Conservation (phyloP, 2,888 invertebrate genomes). For the Macroteleia sp. region DNA sequence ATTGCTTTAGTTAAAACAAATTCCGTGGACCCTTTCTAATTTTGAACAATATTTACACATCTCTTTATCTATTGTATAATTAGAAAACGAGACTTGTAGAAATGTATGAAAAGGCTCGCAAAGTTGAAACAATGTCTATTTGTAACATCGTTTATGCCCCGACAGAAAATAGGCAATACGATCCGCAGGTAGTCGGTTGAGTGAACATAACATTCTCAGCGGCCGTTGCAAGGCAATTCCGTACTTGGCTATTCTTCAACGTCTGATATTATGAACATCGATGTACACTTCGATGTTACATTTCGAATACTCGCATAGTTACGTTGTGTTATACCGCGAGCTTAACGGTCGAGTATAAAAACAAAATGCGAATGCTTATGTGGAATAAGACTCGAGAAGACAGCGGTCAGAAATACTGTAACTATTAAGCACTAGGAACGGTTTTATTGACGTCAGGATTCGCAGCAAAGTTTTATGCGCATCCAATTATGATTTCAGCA, state of each 20-base stretch:
- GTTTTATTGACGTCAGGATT: too few species aligned
- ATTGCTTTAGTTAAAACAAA: too few species aligned
- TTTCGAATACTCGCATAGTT: conserved; percentile 40
- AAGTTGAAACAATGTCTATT: conserved; percentile 14
- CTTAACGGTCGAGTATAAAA: conserved; percentile 33
- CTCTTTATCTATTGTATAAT: too few species aligned
- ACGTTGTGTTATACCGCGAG: conserved; percentile 10
- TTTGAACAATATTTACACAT: too few species aligned
- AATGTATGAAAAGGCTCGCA: neutral
- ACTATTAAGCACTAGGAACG: too few species aligned
- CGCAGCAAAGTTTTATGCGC: too few species aligned
- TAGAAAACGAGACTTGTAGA: neutral
- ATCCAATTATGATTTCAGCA: too few species aligned
- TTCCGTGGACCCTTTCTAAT: too few species aligned
- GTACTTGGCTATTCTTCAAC: conserved; percentile 44
- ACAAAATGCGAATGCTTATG: conserved; percentile 21
- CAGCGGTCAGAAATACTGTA: too few species aligned
- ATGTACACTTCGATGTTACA: conserved; percentile 33
- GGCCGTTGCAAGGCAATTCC: conserved; percentile 36
- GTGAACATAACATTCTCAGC: conserved; percentile 33
- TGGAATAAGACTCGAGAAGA: too few species aligned
- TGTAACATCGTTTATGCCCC: conserved; percentile 13
- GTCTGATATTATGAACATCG: conserved; percentile 34
- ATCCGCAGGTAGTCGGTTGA: conserved; percentile 39
- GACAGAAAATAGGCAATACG: conserved; percentile 38